phyloP scores from a whole-genome alignment of 2,113 vertebrate species.

The Otolemur garnettii region DNA sequence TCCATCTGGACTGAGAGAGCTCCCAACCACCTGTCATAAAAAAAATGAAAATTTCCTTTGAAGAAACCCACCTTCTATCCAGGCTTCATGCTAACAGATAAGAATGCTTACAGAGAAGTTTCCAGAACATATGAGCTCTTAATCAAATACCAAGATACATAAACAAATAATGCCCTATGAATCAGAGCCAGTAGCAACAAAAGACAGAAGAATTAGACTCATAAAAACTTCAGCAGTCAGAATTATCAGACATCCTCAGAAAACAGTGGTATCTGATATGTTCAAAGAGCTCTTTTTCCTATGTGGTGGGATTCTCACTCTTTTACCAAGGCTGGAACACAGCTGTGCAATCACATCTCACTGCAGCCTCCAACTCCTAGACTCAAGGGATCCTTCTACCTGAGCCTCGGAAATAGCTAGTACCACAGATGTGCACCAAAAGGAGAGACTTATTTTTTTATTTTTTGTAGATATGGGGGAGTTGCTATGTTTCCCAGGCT shows the following conservation, averaged over 20 bases:
- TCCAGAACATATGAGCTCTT: neutral
- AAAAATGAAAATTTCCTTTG: neutral
- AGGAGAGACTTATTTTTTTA: no score
- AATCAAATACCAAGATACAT: neutral
- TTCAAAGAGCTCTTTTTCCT: neutral
- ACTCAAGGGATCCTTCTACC: no score
- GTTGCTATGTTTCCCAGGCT: no score
- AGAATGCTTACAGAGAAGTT: neutral
- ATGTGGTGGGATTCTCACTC: no score
- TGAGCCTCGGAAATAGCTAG: no score
- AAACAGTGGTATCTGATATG: neutral
- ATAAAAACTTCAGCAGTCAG: neutral
- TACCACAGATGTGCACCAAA: no score
- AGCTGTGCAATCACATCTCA: no score
- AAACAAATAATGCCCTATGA: neutral
- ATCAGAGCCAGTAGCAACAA: neutral
- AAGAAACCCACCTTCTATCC: neutral
- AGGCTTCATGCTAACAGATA: neutral
- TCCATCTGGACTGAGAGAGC: neutral
- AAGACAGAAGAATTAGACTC: neutral
- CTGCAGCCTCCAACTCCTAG: no score
- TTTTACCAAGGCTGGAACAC: no score
- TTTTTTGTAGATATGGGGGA: no score
- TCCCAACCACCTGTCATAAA: neutral
- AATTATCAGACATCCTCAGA: neutral